These are phyloP conservation scores for Apodemia mormo DNA, from an alignment of 2,888 invertebrate genomes.

Conservation along the genomic window DNA sequence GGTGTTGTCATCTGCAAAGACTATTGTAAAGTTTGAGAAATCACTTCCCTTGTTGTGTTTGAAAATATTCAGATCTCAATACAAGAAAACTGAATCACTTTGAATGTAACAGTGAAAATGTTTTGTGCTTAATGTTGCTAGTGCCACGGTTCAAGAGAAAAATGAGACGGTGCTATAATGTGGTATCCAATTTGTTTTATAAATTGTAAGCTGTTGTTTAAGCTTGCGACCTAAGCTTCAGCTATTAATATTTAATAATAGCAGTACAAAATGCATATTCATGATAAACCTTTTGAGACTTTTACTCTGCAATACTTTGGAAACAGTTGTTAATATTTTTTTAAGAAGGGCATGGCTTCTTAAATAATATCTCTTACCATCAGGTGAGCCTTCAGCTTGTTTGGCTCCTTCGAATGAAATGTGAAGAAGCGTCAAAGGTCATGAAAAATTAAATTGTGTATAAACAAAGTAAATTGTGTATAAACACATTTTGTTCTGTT, in stretches of 20 bases:
- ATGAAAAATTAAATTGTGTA: background rate
- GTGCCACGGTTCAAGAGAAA: constrained; percentile 5
- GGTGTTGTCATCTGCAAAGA: constrained; percentile 16
- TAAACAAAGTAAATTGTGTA: background rate
- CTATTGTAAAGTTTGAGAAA: constrained; percentile 13
- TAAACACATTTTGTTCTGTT: background rate
- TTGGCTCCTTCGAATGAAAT: background rate
- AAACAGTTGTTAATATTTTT: background rate
- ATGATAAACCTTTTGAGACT: background rate
- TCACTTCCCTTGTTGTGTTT: constrained; percentile 8
- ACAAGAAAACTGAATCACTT: constrained; percentile 8
- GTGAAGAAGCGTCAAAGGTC: background rate
- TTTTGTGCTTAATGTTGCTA: constrained; percentile 23
- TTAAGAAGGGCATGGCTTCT: background rate
- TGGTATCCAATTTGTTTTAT: constrained; percentile 14
- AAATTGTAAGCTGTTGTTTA: background rate
- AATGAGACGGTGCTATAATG: constrained; percentile 21
- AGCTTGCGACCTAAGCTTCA: constrained; percentile 2
- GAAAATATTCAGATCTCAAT: constrained; percentile 17
- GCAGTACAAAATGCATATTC: background rate
- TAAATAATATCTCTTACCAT: background rate
- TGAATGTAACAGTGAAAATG: constrained; percentile 4
- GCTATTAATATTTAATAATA: background rate
- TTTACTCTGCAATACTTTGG: background rate
- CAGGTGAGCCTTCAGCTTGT: background rate